Base-by-base conservation (phyloP, 1,140 invertebrate genomes). In the honey bee (Apis mellifera) region DNA sequence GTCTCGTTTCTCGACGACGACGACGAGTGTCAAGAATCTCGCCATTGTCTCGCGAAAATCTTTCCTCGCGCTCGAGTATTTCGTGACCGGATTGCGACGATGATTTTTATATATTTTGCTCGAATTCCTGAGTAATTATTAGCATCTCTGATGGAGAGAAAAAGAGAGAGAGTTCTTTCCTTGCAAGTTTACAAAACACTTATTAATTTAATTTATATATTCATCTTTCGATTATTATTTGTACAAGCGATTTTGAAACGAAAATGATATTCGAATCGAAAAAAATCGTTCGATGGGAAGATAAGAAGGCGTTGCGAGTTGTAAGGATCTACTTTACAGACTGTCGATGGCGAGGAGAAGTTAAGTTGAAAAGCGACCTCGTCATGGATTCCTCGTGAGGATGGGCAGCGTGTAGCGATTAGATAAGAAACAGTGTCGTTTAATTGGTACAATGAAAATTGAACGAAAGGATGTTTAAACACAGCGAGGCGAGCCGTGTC, bases 51-150 rank as follows among this genome's bases (percentile, higher is more conserved):
- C 85, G 69, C 23, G 75, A 76, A 68, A 71, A 64, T 26, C 65
- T 82, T 59, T 23, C 7, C 13, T 55, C 59, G 19, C 59, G 60
- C n/a, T 57, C 85, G 86, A 72, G 70, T 84, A 66, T 48, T 79
- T 70, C 74, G 65, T 42, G 62, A 77, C n/a, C 74, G 21, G 70
- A 71, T 70, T 65, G 52, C 69, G 60, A 84, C 88, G 75, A 89
- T 77, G 15, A 82, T 57, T 19, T 89, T 19, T 89, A 84, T n/a
- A n/a, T n/a, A n/a, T n/a, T 92, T 92, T 91, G 85, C 91, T 89
- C 87, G 86, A 87, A 83, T 87, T 83, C 77, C 74, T 78, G 82
- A 50, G 66, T 48, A 86, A 19, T 64, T 26, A 81, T 19, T 57
- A 48, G 17, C 77, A 86, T 71, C 65, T 79, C 70, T 26, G 52